phyloP scores from a whole-genome alignment of 2,113 vertebrate species.

The Salminus brasiliensis region DNA sequence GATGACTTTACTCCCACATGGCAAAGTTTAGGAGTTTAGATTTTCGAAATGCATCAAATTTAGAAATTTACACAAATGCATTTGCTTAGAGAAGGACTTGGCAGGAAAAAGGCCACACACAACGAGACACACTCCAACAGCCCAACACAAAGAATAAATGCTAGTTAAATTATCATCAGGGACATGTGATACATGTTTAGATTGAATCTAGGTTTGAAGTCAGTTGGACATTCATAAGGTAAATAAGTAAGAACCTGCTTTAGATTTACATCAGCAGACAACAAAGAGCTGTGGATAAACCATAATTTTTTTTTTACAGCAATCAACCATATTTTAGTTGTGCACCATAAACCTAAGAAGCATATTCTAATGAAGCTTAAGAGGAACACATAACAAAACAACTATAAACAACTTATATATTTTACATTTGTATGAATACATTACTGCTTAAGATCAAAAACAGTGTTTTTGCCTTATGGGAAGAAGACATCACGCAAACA shows the following conservation, averaged over 20 bases:
- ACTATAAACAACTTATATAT: neutral
- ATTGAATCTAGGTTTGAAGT: neutral
- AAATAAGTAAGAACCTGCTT: neutral
- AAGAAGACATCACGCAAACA: slow-evolving; percentile 2
- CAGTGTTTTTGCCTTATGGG: neutral
- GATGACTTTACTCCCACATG: slow-evolving; percentile 1
- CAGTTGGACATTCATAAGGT: neutral
- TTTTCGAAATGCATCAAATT: neutral
- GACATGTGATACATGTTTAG: too few relatives aligned
- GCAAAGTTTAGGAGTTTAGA: slow-evolving; percentile 27
- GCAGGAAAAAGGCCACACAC: neutral
- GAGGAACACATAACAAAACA: neutral
- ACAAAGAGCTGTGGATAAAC: too few relatives aligned
- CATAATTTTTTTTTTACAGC: too few relatives aligned
- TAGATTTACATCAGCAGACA: neutral
- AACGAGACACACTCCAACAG: neutral
- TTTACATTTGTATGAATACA: neutral
- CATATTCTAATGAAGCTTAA: neutral
- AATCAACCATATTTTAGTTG: too few relatives aligned
- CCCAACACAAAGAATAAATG: neutral
- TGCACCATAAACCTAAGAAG: neutral
- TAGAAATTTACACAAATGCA: neutral
- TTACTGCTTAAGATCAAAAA: neutral
- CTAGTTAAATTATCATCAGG: neutral
- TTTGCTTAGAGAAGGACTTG: neutral